Conservation (phyloP, 1,140 invertebrate genomes). For the Rhyacophila brunnea region DNA sequence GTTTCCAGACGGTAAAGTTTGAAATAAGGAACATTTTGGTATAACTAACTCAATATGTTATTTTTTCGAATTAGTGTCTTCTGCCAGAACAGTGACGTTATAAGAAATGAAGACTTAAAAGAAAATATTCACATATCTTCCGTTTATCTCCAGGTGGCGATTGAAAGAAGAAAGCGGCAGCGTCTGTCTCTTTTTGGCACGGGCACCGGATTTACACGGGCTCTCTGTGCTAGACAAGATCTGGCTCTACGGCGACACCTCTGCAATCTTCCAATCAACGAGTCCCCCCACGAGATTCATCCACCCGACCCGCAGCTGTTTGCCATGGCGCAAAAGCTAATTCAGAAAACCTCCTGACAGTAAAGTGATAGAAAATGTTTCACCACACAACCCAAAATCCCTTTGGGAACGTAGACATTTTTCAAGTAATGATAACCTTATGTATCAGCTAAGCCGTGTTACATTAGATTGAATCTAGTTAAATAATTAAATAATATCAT, state of each 20-base stretch:
- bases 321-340: conserved; percentile 30
- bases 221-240: conserved; percentile 65
- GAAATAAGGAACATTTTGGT: too few relatives aligned
- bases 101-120: not conserved
- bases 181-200: conserved; percentile 49
- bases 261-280: conserved; percentile 60
- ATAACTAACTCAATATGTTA: too few relatives aligned
- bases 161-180: conserved; percentile 49
- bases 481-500: too few relatives aligned
- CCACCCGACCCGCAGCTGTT: conserved; percentile 33
- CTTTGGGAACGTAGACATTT: too few relatives aligned
- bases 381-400: too few relatives aligned
- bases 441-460: too few relatives aligned
- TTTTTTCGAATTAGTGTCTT: too few relatives aligned
- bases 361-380: not conserved
- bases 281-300: conserved; percentile 47
- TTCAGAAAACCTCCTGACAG: conserved; percentile 31
- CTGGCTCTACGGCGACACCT: conserved; percentile 62
- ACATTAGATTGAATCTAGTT: too few relatives aligned
- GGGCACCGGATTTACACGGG: conserved; percentile 55
- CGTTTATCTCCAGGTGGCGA: conserved; percentile 43
- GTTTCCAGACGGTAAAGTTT: too few relatives aligned
- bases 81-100: too few relatives aligned
- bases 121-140: not conserved
- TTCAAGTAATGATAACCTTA: too few relatives aligned